Evolutionary conservation across 53 echinoderm and acorn worm species (phyloP).

Genomic region (Zoroaster sp.): DNA sequence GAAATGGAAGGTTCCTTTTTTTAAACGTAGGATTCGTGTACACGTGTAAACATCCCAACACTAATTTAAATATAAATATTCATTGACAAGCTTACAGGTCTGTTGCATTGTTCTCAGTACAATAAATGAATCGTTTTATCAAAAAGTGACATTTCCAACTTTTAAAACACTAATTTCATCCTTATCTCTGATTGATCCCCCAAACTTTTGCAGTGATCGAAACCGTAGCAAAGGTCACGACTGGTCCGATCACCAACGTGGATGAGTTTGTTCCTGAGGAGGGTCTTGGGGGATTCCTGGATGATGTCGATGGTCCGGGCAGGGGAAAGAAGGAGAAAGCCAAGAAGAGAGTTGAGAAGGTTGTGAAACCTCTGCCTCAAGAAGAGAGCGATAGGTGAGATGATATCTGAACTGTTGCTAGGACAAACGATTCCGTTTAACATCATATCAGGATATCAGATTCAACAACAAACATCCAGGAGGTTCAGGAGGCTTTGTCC

Average conservation of each 20-base stretch:
- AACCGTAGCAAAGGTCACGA: slow-evolving; percentile 66
- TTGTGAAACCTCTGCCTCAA: not conserved
- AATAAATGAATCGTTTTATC: too few species aligned
- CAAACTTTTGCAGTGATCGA: slow-evolving; percentile 59
- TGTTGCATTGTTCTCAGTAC: too few species aligned
- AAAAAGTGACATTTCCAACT: too few species aligned
- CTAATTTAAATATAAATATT: too few species aligned
- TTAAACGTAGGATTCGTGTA: too few species aligned
- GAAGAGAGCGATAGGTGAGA: slow-evolving; percentile 62
- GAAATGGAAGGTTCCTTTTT: too few species aligned
- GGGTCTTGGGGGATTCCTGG: slow-evolving; percentile 81
- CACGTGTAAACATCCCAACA: too few species aligned
- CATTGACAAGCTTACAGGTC: too few species aligned
- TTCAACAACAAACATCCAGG: too few species aligned
- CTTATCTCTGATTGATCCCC: not conserved
- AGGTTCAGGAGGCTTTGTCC: too few species aligned
- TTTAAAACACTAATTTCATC: not conserved
- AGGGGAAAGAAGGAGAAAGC: slow-evolving; percentile 44
- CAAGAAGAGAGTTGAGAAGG: slow-evolving; percentile 31
- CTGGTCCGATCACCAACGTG: slow-evolving; percentile 54
- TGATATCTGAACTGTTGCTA: not conserved
- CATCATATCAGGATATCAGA: too few species aligned
- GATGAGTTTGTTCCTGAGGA: slow-evolving; percentile 94
- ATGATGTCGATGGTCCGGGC: slow-evolving; percentile 64
- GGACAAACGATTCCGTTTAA: too few species aligned